Conservation (phyloP, 2,113 vertebrate species). For the Protomyctophum bolini region DNA sequence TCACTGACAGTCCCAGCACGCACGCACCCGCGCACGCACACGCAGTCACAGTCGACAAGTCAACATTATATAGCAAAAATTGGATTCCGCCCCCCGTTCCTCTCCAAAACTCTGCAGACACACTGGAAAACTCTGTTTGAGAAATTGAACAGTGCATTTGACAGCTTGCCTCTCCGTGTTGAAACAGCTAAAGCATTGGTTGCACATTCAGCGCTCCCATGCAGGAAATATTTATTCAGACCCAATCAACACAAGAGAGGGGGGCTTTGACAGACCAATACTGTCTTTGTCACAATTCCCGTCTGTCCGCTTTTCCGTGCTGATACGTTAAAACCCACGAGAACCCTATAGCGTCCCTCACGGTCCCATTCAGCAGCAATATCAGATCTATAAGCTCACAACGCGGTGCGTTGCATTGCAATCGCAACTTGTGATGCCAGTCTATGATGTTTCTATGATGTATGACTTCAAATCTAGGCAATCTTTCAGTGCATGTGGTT, state of each 20-base stretch:
- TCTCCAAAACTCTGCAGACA: constrained; percentile 61
- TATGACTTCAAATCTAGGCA: no score
- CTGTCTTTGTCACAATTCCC: constrained; percentile 33
- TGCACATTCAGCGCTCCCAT: constrained; percentile 42
- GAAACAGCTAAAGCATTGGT: constrained; percentile 35
- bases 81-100: constrained; percentile 60
- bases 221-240: constrained; percentile 47
- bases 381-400: no score
- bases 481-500: no score
- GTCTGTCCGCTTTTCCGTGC: no score
- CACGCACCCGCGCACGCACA: constrained; percentile 12
- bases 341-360: no score
- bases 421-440: no score
- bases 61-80: constrained; percentile 63
- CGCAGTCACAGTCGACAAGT: constrained; percentile 59
- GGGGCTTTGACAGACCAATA: constrained; percentile 16
- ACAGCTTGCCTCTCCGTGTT: constrained; percentile 58
- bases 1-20: constrained; percentile 32
- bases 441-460: no score
- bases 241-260: constrained; percentile 44
- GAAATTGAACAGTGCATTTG: constrained; percentile 25
- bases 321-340: no score
- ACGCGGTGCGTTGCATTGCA: no score
- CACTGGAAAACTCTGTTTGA: constrained; percentile 38
- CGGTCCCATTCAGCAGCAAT: no score